A percentile compares a stretch with the other conserved stretches of the same genome.
phyloP scores from a whole-genome alignment of 2,888 invertebrate genomes.

The Eupeodes latifasciatus region DNA sequence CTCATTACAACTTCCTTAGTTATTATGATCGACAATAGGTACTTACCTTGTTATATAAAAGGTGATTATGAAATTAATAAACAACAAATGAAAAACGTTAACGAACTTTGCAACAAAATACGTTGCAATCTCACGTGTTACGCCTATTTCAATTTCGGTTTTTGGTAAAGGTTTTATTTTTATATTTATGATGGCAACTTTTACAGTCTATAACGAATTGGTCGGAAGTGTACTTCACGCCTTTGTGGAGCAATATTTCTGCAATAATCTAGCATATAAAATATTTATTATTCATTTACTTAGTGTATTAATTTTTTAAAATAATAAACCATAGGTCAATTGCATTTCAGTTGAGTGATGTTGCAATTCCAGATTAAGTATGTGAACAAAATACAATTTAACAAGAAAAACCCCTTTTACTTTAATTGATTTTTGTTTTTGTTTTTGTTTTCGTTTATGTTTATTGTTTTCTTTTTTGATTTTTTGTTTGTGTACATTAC shows the following conservation, averaged over 20 bases:
- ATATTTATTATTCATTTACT: conserved; percentile 51
- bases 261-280: conserved; percentile 20
- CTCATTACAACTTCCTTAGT: conserved; percentile 60
- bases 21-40: conserved; percentile 30
- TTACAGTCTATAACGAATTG: background rate
- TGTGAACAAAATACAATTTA: background rate
- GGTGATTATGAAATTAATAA: conserved; percentile 46
- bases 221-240: background rate
- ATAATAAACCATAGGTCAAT: conserved; percentile 53
- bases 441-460: conserved; percentile 1
- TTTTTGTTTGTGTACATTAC: conserved; percentile 5
- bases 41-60: background rate
- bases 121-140: background rate
- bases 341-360: conserved; percentile 15
- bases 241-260: background rate
- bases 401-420: conserved; percentile 6
- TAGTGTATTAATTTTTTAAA: conserved; percentile 46
- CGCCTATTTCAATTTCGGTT: background rate
- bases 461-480: conserved; percentile 6
- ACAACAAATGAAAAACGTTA: background rate
- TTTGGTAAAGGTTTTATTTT: conserved; percentile 8
- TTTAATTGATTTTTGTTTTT: conserved; percentile 37
- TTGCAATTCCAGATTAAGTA: background rate
- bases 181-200: background rate
- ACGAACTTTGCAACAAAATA: background rate